Evolutionary conservation across 2,797 vertebrate genomes (phyloP), one percentile per base, ranked within the genome.

Genomic region (Cephalopachus bancanus): DNA sequence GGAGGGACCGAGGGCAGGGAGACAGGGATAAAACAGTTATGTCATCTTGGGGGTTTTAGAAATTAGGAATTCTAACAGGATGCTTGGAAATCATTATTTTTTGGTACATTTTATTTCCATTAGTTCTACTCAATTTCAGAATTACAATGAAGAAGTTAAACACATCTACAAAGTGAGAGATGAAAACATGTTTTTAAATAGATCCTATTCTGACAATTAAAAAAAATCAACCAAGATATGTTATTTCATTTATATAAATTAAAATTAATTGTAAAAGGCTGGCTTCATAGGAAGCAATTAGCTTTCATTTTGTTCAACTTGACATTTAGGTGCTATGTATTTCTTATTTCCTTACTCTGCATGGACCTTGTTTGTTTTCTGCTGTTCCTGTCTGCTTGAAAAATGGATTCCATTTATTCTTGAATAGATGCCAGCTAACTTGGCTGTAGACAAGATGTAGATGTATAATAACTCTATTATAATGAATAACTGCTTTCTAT

Each of bases 181-280:
- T 86, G 53, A 49, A 83, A 84, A 60, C 49, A 19, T 33, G 14
- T 75, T 57, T 37, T 51, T 65, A 72, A 37, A n/a, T 17, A 51
- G 59, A 76, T 76, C 37, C 37, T 84, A 76, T 14, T 75, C 85
- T 59, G 33, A 72, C 79, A 88, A 78, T 55, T 49, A 74, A 24
- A 62, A 86, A 85, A 26, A 44, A 53, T 24, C 26, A 59, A 83
- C 33, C 64, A 64, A 92, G 28, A 71, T 30, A 53, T 28, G 7
- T 60, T 16, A 74, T 87, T 93, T 64, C 60, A 91, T 79, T 74
- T 90, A 60, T 33, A 28, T 51, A 94, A 44, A 20, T 75, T 20
- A 33, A 86, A 86, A 59, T 64, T 44, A 67, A 16, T 83, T 83
- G 74, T 76, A 65, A 65, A 94, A 87, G 26, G 87, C 79, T 65